Evolutionary conservation across 2,113 vertebrate species (phyloP).

Genomic region (Epinephelus cyanopodus): DNA sequence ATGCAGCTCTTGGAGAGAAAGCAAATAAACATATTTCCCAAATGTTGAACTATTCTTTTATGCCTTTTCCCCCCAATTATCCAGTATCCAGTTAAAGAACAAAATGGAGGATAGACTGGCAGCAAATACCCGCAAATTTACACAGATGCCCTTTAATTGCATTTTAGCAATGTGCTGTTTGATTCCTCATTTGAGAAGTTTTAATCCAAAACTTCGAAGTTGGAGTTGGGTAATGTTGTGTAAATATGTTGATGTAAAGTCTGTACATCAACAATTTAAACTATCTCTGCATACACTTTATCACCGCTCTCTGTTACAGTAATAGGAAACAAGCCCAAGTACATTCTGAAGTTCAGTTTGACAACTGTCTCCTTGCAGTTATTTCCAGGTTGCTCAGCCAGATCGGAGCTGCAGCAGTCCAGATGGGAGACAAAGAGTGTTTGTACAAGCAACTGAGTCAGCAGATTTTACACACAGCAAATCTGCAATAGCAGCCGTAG

Average conservation of each 20-base stretch:
- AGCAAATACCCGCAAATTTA: neutral
- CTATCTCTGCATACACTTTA: neutral
- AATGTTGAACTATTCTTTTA: neutral
- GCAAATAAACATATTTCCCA: neutral
- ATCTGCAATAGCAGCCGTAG: slow-evolving; percentile 55
- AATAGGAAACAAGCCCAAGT: slow-evolving; percentile 15
- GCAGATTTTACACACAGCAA: slow-evolving; percentile 60
- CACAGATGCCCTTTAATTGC: neutral
- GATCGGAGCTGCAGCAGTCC: slow-evolving; percentile 55
- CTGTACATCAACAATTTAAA: neutral
- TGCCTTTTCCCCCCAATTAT: neutral
- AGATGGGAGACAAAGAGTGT: slow-evolving; percentile 72
- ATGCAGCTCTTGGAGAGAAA: too few relatives aligned
- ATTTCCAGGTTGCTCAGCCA: slow-evolving; percentile 52
- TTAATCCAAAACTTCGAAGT: neutral
- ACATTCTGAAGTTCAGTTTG: slow-evolving; percentile 32
- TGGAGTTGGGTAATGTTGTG: neutral
- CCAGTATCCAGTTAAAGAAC: neutral
- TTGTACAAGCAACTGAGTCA: slow-evolving; percentile 68
- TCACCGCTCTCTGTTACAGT: neutral
- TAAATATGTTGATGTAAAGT: neutral
- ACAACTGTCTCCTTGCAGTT: slow-evolving; percentile 48
- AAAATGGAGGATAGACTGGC: neutral
- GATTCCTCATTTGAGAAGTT: neutral
- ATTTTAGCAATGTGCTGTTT: neutral